Percentiles rank a stretch among this genome's conserved stretches.
Evolutionary conservation across 2,113 vertebrate genomes (phyloP).

Genomic region (Anarrhichthys ocellatus): DNA sequence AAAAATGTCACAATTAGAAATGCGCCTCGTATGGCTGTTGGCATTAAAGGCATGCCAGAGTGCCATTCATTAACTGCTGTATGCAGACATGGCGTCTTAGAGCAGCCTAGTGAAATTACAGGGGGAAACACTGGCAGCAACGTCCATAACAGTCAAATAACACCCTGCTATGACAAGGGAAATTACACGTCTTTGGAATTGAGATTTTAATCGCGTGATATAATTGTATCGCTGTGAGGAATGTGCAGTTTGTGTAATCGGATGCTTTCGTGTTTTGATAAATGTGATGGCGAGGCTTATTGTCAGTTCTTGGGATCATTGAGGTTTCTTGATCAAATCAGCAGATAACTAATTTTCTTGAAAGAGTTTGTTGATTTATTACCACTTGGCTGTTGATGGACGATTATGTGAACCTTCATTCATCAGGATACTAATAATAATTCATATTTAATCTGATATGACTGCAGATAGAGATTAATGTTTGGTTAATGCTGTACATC

Average conservation of each 20-base stretch:
- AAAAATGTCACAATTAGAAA: slow-evolving; percentile 58
- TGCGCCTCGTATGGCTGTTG: slow-evolving; percentile 52
- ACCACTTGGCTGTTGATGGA: slow-evolving; percentile 2
- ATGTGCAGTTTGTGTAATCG: slow-evolving; percentile 46
- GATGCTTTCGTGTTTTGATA: slow-evolving; percentile 56
- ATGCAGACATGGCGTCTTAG: slow-evolving; percentile 79
- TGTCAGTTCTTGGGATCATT: slow-evolving; percentile 40
- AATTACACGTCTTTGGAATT: slow-evolving; percentile 77
- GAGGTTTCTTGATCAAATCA: slow-evolving; percentile 46
- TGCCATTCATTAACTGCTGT: slow-evolving; percentile 70
- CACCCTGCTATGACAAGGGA: slow-evolving; percentile 74
- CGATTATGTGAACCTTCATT: slow-evolving; percentile 50
- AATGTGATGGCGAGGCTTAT: slow-evolving; percentile 40
- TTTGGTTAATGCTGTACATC: slow-evolving; percentile 44
- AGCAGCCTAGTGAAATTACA: slow-evolving; percentile 81
- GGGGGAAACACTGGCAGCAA: slow-evolving; percentile 68
- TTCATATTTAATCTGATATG: slow-evolving; percentile 16
- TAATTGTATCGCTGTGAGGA: slow-evolving; percentile 57
- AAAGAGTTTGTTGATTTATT: slow-evolving; percentile 40
- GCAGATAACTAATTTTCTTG: slow-evolving; percentile 34
- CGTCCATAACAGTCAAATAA: slow-evolving; percentile 82
- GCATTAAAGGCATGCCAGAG: slow-evolving; percentile 70
- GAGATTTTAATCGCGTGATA: slow-evolving; percentile 64
- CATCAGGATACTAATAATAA: slow-evolving; percentile 11
- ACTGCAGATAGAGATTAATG: background rate